Percentiles rank a stretch among this genome's conserved stretches.
phyloP scores from a whole-genome alignment of 2,113 vertebrate species.

The Eupsittula cactorum region DNA sequence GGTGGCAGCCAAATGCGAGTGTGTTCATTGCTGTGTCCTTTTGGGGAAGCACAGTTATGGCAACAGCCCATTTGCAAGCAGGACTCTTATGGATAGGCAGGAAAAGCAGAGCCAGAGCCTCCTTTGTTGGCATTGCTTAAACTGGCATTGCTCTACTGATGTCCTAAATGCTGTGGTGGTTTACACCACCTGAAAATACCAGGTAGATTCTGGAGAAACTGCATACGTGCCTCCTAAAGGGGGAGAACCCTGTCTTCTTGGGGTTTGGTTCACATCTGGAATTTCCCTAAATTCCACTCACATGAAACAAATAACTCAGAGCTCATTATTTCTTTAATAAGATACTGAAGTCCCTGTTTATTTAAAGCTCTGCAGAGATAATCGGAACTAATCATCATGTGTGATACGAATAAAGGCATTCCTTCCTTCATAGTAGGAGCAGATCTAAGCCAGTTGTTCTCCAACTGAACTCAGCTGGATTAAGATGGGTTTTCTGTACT shows the following conservation, averaged over 20 bases:
- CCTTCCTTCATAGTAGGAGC: constrained; percentile 19
- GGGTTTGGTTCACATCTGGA: constrained; percentile 1
- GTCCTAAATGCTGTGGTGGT: not conserved
- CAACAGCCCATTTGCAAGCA: not conserved
- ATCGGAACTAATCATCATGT: constrained; percentile 41
- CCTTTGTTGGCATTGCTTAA: not conserved
- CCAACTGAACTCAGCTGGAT: constrained; percentile 31
- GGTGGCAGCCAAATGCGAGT: not conserved
- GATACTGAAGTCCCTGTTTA: constrained; percentile 31
- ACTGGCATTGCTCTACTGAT: not conserved
- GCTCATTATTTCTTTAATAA: constrained; percentile 58
- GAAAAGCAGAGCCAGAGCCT: not conserved
- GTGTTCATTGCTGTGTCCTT: not conserved
- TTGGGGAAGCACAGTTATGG: not conserved
- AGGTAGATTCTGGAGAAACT: not conserved
- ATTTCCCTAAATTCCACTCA: constrained; percentile 26
- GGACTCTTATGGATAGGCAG: not conserved
- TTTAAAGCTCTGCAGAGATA: constrained; percentile 58
- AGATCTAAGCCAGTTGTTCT: constrained; percentile 49
- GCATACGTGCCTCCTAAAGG: not conserved
- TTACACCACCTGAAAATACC: not conserved
- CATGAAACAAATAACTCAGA: constrained; percentile 25
- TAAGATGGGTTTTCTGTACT: constrained; percentile 6
- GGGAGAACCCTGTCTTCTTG: not conserved
- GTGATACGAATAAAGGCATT: constrained; percentile 59